Base-by-base conservation (phyloP, 2,888 invertebrate species). In the Nebria salina region DNA sequence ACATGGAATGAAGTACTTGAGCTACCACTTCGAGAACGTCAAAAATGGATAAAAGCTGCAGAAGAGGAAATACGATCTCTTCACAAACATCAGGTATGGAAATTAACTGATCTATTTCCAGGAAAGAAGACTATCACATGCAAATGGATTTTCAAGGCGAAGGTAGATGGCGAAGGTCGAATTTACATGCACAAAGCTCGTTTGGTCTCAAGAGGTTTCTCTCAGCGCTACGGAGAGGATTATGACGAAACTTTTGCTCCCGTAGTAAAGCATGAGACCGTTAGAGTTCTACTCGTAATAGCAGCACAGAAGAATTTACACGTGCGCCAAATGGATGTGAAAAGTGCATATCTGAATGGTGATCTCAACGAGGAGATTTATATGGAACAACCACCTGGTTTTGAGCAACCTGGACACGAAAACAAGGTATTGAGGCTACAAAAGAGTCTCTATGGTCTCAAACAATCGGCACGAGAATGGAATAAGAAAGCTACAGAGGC, bases 181-280 rank as follows among this genome's bases (percentile, higher is more conserved):
- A 75, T 85, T 82, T 42, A 25, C 68, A 25, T 15, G 25, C 25
- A 68, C 43, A 77, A 77, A 43, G 77, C 77, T n/a, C 76, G 86
- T 13, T 82, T 86, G 7, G 85, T 85, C 7, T 85, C 84, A 54
- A 83, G 83, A 81, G 85, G 85, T 20, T 85, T 82, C 83, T 83
- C 81, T n/a, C 85, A 85, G 80, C 83, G 83, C 70, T 74, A 68
- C 80, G 83, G 83, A 42, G 72, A 83, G 34, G 85, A 86, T 82
- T 86, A 84, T 81, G 70, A 81, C 26, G 84, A 86, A 75, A 84
- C 85, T 9, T 85, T 83, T 82, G 82, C 84, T 13, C 85, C 85
- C 13, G 84, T 85, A 64, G 83, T 83, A 7, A 34, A 82, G 43
- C 82, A 84, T 75, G 81, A 82, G 65, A 83, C 84, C 9, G 83